Evolutionary conservation across 2,888 invertebrate genomes (phyloP).

Genomic region (Sarcophaga caerulescens): DNA sequence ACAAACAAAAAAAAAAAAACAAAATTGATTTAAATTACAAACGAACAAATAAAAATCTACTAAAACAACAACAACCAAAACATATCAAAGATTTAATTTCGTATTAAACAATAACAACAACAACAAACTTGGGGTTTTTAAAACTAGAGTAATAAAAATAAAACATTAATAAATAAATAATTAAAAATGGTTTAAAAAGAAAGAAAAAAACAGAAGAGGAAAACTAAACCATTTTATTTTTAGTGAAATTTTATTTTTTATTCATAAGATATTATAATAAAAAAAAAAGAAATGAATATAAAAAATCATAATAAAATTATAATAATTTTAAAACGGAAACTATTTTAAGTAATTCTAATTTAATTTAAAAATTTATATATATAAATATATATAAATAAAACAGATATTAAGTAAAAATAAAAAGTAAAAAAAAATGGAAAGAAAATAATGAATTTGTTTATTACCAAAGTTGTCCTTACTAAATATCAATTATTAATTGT

Average conservation of each 20-base stretch:
- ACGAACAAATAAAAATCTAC: neutral
- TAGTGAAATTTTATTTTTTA: conserved; percentile 54
- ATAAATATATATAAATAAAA: conserved; percentile 2
- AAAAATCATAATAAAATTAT: conserved; percentile 44
- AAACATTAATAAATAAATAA: conserved; percentile 29
- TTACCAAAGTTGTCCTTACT: conserved; percentile 81
- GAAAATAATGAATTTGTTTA: conserved; percentile 65
- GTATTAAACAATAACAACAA: conserved; percentile 56
- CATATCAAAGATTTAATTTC: conserved; percentile 65
- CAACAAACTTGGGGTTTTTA: conserved; percentile 59
- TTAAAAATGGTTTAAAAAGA: neutral
- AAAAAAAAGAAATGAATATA: conserved; percentile 54
- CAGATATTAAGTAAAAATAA: conserved; percentile 25
- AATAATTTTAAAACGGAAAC: conserved; percentile 26
- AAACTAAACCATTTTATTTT: conserved; percentile 26
- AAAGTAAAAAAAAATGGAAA: conserved; percentile 55
- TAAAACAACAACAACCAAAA: conserved; percentile 52
- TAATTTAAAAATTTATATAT: neutral
- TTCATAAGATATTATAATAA: conserved; percentile 9
- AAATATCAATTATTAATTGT: conserved; percentile 72
- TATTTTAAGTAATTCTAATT: conserved; percentile 51
- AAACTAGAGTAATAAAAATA: conserved; percentile 53
- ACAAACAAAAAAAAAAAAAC: conserved; percentile 18
- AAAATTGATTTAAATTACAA: conserved; percentile 10
- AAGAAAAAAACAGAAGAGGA: no score